A percentile compares a stretch with the other conserved stretches of the same genome.
Evolutionary conservation across 2,888 invertebrate species (phyloP).

Genomic region (Philereme transversata): DNA sequence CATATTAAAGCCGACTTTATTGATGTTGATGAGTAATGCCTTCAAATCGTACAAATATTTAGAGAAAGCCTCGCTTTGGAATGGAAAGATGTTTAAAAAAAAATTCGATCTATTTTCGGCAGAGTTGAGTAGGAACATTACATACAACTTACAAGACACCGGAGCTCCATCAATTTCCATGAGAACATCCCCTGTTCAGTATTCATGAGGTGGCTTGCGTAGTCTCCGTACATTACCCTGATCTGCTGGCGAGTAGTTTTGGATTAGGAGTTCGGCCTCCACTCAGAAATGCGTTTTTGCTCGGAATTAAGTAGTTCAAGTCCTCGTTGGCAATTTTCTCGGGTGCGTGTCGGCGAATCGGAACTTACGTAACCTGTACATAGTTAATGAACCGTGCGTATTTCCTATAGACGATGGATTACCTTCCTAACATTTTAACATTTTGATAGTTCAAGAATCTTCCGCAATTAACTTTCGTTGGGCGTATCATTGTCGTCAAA

Average conservation of each 20-base stretch:
- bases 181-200: slow-evolving; percentile 54
- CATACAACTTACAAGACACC: slow-evolving; percentile 15
- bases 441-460: slow-evolving; percentile 23
- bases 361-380: slow-evolving; percentile 43
- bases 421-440: slow-evolving; percentile 29
- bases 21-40: slow-evolving; percentile 15
- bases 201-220: slow-evolving; percentile 70
- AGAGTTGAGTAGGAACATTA: background rate
- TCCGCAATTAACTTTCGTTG: background rate
- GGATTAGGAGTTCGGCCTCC: slow-evolving; percentile 63
- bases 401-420: slow-evolving; percentile 34
- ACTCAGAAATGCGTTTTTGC: slow-evolving; percentile 59
- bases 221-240: slow-evolving; percentile 64
- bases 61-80: background rate
- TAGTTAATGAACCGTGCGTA: slow-evolving; percentile 38
- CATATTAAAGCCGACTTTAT: background rate
- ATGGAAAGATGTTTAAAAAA: no score
- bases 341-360: slow-evolving; percentile 42
- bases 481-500: background rate
- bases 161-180: slow-evolving; percentile 32
- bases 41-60: slow-evolving; percentile 14
- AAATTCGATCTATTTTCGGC: slow-evolving; percentile 14
- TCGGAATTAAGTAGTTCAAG: slow-evolving; percentile 61
- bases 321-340: slow-evolving; percentile 57
- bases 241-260: slow-evolving; percentile 73